phyloP scores from a whole-genome alignment of 1,140 invertebrate species.

The Ylistrum balloti region DNA sequence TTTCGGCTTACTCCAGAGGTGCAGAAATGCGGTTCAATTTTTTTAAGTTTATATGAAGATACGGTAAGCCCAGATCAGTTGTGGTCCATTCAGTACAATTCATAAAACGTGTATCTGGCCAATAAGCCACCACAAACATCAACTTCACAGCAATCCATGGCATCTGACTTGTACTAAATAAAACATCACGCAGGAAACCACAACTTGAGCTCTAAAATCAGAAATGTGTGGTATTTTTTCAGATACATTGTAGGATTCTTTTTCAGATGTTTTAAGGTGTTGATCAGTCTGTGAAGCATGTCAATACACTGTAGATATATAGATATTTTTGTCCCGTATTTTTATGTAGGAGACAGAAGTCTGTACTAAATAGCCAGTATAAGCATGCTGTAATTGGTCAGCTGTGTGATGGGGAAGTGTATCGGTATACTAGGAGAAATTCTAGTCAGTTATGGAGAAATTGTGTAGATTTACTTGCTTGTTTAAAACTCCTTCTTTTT shows the following conservation, averaged over 20 bases:
- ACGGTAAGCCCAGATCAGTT: too few species aligned
- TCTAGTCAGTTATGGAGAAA: neutral
- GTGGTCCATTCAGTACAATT: too few species aligned
- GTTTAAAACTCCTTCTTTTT: neutral
- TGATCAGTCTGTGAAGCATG: neutral
- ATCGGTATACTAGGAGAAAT: neutral
- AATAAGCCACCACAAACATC: neutral
- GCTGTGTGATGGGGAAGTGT: neutral
- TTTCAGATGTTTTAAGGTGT: neutral
- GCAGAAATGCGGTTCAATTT: too few species aligned
- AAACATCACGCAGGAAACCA: neutral
- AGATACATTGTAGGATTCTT: neutral
- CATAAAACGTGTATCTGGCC: neutral
- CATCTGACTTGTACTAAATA: neutral
- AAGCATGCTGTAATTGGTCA: slow-evolving; percentile 7
- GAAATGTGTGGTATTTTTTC: neutral
- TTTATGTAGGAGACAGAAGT: neutral
- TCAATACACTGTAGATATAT: too few species aligned
- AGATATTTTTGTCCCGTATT: neutral
- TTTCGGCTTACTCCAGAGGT: too few species aligned
- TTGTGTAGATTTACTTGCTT: neutral
- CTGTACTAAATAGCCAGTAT: neutral
- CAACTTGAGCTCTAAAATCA: neutral
- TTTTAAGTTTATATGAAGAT: too few species aligned
- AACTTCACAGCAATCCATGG: neutral